phyloP scores from a whole-genome alignment of 2,888 invertebrate genomes.

The Mythimna lalbum region DNA sequence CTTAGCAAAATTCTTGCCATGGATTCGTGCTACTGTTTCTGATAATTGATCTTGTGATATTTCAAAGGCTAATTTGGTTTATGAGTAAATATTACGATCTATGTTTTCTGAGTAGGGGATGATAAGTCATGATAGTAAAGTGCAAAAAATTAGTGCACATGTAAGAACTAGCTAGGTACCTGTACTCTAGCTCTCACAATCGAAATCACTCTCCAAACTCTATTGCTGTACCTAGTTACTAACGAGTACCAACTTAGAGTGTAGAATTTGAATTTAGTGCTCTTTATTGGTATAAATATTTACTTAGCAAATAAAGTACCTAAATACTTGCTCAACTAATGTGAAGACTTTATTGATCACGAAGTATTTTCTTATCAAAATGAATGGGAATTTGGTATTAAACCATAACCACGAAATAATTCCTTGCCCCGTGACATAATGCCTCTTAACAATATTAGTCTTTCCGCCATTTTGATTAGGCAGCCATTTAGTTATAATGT shows the following conservation, averaged over 20 bases:
- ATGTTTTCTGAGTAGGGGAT: too few relatives aligned
- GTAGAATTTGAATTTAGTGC: neutral
- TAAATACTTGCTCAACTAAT: constrained; percentile 45
- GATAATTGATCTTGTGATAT: constrained; percentile 62
- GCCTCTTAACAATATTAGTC: constrained; percentile 26
- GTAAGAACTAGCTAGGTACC: neutral
- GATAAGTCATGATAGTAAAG: too few relatives aligned
- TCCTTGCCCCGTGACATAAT: neutral
- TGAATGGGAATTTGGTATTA: neutral
- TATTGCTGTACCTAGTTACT: neutral
- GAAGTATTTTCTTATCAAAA: neutral
- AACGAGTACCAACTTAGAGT: too few relatives aligned
- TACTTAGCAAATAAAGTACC: neutral
- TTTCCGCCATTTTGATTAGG: constrained; percentile 49
- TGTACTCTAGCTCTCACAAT: neutral
- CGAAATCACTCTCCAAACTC: neutral
- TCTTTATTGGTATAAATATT: neutral
- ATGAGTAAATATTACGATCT: neutral
- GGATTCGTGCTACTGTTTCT: constrained; percentile 82
- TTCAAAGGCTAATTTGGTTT: constrained; percentile 47
- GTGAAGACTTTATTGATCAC: neutral
- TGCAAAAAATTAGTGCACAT: neutral
- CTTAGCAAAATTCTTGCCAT: constrained; percentile 89
- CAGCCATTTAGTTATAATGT: constrained; percentile 55
- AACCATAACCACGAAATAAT: neutral